Base-by-base conservation (phyloP, 2,797 vertebrate genomes). In the Epinephelus malabaricus region DNA sequence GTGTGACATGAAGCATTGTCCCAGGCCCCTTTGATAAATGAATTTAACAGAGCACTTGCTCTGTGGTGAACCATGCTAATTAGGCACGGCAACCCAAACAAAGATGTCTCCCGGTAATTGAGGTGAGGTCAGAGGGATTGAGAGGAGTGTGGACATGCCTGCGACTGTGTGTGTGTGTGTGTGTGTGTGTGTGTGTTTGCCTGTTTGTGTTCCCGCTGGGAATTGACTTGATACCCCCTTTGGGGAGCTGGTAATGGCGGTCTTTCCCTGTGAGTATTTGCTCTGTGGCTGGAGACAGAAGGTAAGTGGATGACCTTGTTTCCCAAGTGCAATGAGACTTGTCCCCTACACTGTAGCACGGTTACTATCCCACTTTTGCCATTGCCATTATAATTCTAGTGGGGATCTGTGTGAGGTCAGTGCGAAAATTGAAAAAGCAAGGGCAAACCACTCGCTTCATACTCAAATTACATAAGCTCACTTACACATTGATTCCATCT, bases 51-150 rank as follows among this genome's bases (percentile, higher is more conserved):
- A 77, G 86, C 83, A 76, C 76, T 81, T 69, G 87, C 87, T 87
- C 86, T 72, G 88, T 61, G 84, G 86, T 83, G 85, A 93, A 89
- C 85, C 92, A 61, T 78, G 79, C 86, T 91, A 92, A 94, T 93
- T 92, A 88, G 85, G 84, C 82, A 62, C 19, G 2, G 84, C 78
- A 82, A 76, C 84, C 80, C 87, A 87, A 90, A 94, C 87, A 90
- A 85, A 91, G 88, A 93, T 84, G 78, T 91, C 82, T 88, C 79
- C 69, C 18, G 23, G 83, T 94, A 93, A 95, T 92, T 94, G 93
- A 94, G 84, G 88, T 84, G 88, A 90, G 88, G 88, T 93, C 86
- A 84, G 81, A 40, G 84, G 79, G 78, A 78, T 47, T 70, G 84
- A 85, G 62, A 56, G 69, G 80, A 84, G 83, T 47, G 59, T 74